These are phyloP conservation scores for Chaetoderma sp. DNA, from an alignment of 2,888 invertebrate species.

Conservation along the genomic window DNA sequence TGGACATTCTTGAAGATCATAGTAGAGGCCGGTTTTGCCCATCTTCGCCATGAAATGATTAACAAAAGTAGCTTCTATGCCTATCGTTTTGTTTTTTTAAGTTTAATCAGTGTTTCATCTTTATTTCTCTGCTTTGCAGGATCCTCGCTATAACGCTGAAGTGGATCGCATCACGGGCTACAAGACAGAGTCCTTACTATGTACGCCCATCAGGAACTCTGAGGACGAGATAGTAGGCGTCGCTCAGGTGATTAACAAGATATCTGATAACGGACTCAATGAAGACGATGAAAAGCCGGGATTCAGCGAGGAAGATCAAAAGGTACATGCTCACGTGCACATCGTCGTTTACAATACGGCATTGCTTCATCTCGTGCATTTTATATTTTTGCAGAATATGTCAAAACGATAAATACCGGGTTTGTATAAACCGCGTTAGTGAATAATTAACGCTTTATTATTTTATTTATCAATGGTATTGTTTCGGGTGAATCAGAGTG, in stretches of 20 bases:
- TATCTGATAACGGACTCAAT: slow-evolving; percentile 69
- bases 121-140: slow-evolving; percentile 62
- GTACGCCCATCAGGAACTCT: slow-evolving; percentile 83
- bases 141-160: slow-evolving; percentile 71
- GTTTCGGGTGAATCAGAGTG: no score
- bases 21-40: no score
- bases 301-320: no score
- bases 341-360: no score
- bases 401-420: no score
- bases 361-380: no score
- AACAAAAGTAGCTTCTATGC: not conserved
- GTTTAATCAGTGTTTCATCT: not conserved
- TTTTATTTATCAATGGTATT: no score
- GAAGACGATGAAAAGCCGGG: slow-evolving; percentile 71
- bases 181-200: slow-evolving; percentile 87
- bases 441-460: no score
- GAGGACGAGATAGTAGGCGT: slow-evolving; percentile 70
- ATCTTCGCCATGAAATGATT: not conserved
- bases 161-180: slow-evolving; percentile 71
- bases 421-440: no score
- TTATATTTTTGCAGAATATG: no score
- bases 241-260: slow-evolving; percentile 72
- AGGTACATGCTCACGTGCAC: no score
- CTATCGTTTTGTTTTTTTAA: not conserved
- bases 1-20: no score